Percentiles rank a stretch among this genome's conserved stretches.
phyloP scores from a whole-genome alignment of 2,113 vertebrate species.

The Pycnonotus jocosus region DNA sequence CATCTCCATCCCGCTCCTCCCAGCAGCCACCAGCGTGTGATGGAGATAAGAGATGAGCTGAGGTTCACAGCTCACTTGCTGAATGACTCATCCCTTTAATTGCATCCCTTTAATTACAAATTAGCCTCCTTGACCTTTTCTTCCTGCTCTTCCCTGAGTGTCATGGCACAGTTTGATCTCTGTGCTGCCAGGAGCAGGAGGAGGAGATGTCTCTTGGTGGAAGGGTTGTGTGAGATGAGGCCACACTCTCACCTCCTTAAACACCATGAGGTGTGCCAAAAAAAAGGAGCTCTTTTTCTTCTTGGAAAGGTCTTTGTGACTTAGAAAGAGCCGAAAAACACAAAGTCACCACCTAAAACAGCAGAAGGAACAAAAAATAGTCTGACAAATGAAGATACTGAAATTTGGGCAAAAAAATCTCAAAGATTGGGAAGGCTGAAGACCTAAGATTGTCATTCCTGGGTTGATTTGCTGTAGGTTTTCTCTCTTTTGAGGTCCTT shows the following conservation, averaged over 20 bases:
- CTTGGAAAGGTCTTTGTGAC: neutral
- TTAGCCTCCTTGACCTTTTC: constrained; percentile 53
- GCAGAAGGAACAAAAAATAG: neutral
- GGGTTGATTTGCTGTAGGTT: neutral
- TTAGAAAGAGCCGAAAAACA: neutral
- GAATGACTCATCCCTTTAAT: constrained; percentile 52
- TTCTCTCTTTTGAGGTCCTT: neutral
- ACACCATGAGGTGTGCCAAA: neutral
- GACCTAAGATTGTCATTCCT: neutral
- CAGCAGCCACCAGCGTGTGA: neutral
- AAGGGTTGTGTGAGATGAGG: neutral
- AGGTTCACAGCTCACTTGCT: constrained; percentile 3
- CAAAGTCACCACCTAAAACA: neutral
- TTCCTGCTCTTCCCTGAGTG: neutral
- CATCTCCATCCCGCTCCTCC: neutral
- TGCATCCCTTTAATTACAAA: constrained; percentile 44
- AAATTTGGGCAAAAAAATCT: neutral
- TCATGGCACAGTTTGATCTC: neutral
- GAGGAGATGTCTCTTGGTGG: rapidly evolving
- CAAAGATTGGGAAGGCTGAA: neutral
- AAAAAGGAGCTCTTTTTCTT: neutral
- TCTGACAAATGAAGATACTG: neutral
- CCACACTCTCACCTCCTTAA: neutral
- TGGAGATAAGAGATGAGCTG: neutral
- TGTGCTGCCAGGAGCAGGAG: neutral